Evolutionary conservation across 2,113 vertebrate species (phyloP).

Genomic region (Theristicus caerulescens): DNA sequence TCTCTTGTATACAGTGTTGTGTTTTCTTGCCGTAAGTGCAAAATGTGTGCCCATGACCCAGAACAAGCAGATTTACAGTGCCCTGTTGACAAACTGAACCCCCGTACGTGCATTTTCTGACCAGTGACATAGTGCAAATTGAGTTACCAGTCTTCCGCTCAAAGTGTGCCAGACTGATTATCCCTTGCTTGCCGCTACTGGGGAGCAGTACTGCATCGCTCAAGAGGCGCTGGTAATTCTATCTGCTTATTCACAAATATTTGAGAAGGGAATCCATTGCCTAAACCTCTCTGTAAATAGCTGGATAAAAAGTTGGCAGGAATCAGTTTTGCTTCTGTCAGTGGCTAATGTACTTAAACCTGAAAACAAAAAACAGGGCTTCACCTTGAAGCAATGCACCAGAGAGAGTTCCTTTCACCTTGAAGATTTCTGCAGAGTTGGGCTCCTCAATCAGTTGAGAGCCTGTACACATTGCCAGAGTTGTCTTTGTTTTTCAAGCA

Average conservation of each 20-base stretch:
- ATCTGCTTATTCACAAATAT: slow-evolving; percentile 54
- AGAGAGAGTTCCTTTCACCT: slow-evolving; percentile 14
- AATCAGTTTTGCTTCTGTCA: not conserved
- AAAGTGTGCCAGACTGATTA: not conserved
- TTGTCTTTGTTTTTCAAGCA: slow-evolving; percentile 21
- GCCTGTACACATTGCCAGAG: not conserved
- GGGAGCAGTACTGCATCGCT: not conserved
- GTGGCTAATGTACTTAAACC: not conserved
- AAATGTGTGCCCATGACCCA: not conserved
- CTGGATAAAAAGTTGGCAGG: not conserved
- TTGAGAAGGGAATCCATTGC: not conserved
- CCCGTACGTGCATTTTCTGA: not conserved
- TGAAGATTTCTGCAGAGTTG: not conserved
- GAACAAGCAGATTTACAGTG: not conserved
- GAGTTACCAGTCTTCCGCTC: not conserved
- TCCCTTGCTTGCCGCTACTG: not conserved
- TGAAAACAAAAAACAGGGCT: not conserved
- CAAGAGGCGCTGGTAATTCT: not conserved
- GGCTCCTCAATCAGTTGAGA: not conserved
- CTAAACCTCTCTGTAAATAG: slow-evolving; percentile 28
- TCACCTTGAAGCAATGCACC: not conserved
- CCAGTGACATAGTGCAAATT: not conserved
- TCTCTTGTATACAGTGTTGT: not conserved
- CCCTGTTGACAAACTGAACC: not conserved
- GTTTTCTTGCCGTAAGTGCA: not conserved